Base-by-base conservation (phyloP, 1,140 invertebrate genomes). In the Camponotus pennsylvanicus region DNA sequence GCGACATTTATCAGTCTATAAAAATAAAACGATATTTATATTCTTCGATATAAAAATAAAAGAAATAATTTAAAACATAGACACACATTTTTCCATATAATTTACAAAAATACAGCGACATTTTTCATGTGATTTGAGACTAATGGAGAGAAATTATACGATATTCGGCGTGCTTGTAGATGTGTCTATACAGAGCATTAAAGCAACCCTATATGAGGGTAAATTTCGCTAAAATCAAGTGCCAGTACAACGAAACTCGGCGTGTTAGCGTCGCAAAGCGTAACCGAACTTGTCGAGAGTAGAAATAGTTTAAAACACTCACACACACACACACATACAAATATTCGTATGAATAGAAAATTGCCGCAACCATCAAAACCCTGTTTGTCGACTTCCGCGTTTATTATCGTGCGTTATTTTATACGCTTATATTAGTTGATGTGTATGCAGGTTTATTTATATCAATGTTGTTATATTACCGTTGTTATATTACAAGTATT, bases 341-440 rank as follows among this genome's bases (percentile, higher is more conserved):
- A 27, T 70, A 27, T 71, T 71, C 40, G 52, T 73, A 32, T 18
- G 66, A 45, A 59, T 42, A 42, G 18, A 52, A 15, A 70, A 59
- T 71, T 59, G 55, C 18, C 7, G 32, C 40, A 61, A 83, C 6
- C 37, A 73, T 15, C 13, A 34, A 83, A 83, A 49, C 49, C 6
- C 5, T 18, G 64, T 42, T 71, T 59, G 79, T 27, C 27, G 59
- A 73, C 73, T 80, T 73, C 11, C 40, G 40, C 61, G 61, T 83
- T 75, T 73, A 63, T 83, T 75, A 83, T 61, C 34, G 21, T n/a
- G 6, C 6, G n/a, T 59, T 70, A 70, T 27, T 57, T 70, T 15
- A 15, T 2, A 5, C n/a, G 32, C 49, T 27, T 27, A 3, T 27
- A n/a, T 32, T 21, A 21, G 13, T 64, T 13, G 42, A 37, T 42